Percentiles rank a stretch among this genome's conserved stretches.
These are phyloP conservation scores for Tinea semifulvella DNA, from an alignment of 2,888 invertebrate species.

Conservation along the genomic window DNA sequence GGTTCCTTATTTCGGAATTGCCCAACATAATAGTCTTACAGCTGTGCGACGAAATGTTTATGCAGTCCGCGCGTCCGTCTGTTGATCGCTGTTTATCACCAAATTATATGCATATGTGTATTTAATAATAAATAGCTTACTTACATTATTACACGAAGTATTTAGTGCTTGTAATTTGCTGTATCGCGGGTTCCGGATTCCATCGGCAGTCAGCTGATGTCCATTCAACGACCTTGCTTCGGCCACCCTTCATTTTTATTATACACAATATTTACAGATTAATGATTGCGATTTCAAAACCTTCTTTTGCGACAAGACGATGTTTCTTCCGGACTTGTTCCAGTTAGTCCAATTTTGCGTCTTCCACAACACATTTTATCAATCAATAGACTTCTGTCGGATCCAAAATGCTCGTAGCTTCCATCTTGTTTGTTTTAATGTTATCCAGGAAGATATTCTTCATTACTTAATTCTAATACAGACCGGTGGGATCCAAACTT, in stretches of 20 bases:
- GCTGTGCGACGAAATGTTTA: constrained; percentile 29
- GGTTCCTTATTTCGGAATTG: constrained; percentile 17
- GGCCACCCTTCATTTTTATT: constrained; percentile 35
- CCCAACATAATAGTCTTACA: constrained; percentile 12
- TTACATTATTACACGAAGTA: too few relatives aligned
- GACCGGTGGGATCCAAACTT: constrained; percentile 2
- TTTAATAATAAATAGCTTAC: too few relatives aligned
- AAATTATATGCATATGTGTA: background rate
- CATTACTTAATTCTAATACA: background rate
- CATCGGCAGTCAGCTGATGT: constrained; percentile 55
- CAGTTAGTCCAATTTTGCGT: constrained; percentile 44
- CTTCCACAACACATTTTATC: constrained; percentile 55
- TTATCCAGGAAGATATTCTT: constrained; percentile 46
- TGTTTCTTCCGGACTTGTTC: constrained; percentile 53
- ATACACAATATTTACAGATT: constrained; percentile 48
- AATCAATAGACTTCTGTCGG: constrained; percentile 17
- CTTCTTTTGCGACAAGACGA: constrained; percentile 60
- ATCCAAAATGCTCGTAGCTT: constrained; percentile 14
- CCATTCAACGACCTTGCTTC: constrained; percentile 53
- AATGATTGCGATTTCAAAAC: constrained; percentile 20
- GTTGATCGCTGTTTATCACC: background rate
- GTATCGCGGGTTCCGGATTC: constrained; percentile 37
- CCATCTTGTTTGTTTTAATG: constrained; percentile 34
- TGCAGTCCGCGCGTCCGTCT: constrained; percentile 22
- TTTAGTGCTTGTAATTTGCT: background rate